These are phyloP conservation scores for Sycophaga agraensis DNA, from an alignment of 1,140 invertebrate genomes.

Conservation along the genomic window DNA sequence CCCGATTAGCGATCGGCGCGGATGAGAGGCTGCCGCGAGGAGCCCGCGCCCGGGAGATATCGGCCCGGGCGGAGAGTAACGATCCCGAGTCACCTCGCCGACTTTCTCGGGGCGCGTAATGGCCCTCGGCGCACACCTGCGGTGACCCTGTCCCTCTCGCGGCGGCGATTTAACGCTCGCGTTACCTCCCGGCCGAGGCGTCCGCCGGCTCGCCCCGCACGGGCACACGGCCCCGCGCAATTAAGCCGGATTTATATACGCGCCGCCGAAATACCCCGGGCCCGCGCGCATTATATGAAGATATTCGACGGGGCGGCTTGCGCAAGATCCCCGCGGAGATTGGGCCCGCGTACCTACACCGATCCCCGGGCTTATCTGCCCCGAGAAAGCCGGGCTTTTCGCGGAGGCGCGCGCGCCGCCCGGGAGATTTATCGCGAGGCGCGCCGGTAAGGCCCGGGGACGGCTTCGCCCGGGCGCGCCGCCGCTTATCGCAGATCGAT, in stretches of 20 bases:
- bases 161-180: conserved; percentile 40
- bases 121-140: conserved; percentile 37
- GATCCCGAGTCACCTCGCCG: too few relatives aligned
- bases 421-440: conserved; percentile 8
- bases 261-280: conserved; percentile 3
- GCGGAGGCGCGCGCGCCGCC: conserved; percentile 12
- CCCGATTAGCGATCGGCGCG: too few relatives aligned
- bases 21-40: too few relatives aligned
- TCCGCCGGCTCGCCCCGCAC: too few relatives aligned
- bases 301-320: conserved; percentile 22
- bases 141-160: conserved; percentile 21
- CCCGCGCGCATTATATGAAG: conserved; percentile 8
- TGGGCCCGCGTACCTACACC: conserved; percentile 20
- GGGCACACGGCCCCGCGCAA: too few relatives aligned
- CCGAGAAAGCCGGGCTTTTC: conserved; percentile 10
- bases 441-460: too few relatives aligned
- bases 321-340: conserved; percentile 23
- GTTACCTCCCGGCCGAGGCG: too few relatives aligned
- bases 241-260: conserved; percentile 27
- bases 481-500: too few relatives aligned
- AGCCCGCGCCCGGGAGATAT: too few relatives aligned
- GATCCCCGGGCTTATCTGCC: conserved; percentile 18
- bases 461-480: too few relatives aligned
- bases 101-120: conserved; percentile 15
- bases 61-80: too few relatives aligned